Conservation (phyloP, 2,797 vertebrate species). For the Helicolenus hilgendorfi region DNA sequence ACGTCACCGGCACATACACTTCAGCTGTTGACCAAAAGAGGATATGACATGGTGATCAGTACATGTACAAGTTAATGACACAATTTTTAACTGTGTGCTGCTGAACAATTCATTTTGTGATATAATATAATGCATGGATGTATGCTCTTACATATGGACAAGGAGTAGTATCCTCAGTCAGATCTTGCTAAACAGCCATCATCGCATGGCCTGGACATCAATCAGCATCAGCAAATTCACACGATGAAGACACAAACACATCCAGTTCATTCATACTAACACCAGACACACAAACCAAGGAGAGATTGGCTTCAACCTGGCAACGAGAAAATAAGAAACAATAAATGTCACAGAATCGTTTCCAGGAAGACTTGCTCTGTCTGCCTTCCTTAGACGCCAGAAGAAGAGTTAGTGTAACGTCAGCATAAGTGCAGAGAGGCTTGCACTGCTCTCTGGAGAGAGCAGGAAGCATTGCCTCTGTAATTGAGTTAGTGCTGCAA, state of each 20-base stretch:
- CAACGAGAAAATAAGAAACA: slow-evolving; percentile 15
- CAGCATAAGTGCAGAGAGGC: not conserved
- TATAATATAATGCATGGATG: not conserved
- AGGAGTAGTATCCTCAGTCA: slow-evolving; percentile 51
- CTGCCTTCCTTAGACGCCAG: not conserved
- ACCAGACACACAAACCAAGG: slow-evolving; percentile 8
- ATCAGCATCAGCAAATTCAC: slow-evolving; percentile 36
- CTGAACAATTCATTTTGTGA: not conserved
- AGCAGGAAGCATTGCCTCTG: slow-evolving; percentile 61
- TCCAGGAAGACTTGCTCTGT: not conserved
- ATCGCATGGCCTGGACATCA: slow-evolving; percentile 35
- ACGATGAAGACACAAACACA: slow-evolving; percentile 16
- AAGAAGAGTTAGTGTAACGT: slow-evolving; percentile 2
- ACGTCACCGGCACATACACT: slow-evolving; percentile 63
- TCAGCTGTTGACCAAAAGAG: slow-evolving; percentile 69
- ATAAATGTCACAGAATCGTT: slow-evolving; percentile 20
- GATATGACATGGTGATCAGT: not conserved
- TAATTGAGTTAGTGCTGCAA: slow-evolving; percentile 54
- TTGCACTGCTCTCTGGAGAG: slow-evolving; percentile 24
- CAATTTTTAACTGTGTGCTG: not conserved
- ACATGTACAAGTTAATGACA: not conserved
- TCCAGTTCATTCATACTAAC: slow-evolving; percentile 41
- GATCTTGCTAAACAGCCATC: slow-evolving; percentile 65
- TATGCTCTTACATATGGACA: slow-evolving; percentile 66
- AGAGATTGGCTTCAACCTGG: slow-evolving; percentile 44